Percentiles rank a stretch among this genome's conserved stretches.
Conservation (phyloP, 2,888 invertebrate species). For the Bellardia pandia region DNA sequence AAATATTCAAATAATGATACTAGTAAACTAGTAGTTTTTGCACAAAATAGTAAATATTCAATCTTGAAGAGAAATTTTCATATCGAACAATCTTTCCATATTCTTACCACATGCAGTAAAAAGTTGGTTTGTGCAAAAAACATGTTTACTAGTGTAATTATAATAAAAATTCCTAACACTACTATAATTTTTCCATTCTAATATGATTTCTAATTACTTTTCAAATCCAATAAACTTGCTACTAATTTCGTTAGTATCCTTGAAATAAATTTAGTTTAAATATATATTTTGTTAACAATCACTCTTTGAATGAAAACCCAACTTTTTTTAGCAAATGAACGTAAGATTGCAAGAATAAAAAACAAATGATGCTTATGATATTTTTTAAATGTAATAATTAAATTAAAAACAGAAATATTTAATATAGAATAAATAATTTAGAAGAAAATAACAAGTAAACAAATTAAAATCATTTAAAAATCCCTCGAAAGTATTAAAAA, state of each 20-base stretch:
- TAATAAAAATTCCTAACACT: neutral
- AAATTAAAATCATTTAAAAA: slow-evolving; percentile 64
- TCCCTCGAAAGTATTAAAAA: slow-evolving; percentile 70
- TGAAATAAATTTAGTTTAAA: slow-evolving; percentile 17
- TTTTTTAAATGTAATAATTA: slow-evolving; percentile 73
- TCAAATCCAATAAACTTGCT: slow-evolving; percentile 28
- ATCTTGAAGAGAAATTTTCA: neutral
- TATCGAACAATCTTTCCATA: neutral
- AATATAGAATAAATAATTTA: slow-evolving; percentile 70
- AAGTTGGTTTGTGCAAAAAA: neutral
- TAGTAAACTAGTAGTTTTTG: slow-evolving; percentile 9
- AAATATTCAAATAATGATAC: slow-evolving; percentile 20
- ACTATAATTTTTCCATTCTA: too few species aligned
- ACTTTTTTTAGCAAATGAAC: slow-evolving; percentile 71
- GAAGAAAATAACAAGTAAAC: slow-evolving; percentile 56
- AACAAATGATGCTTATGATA: slow-evolving; percentile 74
- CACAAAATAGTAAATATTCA: slow-evolving; percentile 37
- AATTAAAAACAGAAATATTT: slow-evolving; percentile 70
- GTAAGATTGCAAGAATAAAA: slow-evolving; percentile 70
- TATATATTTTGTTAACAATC: slow-evolving; percentile 38
- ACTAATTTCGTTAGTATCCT: neutral
- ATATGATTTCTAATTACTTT: neutral
- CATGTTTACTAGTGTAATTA: neutral
- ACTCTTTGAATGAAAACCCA: slow-evolving; percentile 66
- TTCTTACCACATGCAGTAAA: too few species aligned